Conservation (phyloP, 1,140 invertebrate species). For the Rhysida immarginata region DNA sequence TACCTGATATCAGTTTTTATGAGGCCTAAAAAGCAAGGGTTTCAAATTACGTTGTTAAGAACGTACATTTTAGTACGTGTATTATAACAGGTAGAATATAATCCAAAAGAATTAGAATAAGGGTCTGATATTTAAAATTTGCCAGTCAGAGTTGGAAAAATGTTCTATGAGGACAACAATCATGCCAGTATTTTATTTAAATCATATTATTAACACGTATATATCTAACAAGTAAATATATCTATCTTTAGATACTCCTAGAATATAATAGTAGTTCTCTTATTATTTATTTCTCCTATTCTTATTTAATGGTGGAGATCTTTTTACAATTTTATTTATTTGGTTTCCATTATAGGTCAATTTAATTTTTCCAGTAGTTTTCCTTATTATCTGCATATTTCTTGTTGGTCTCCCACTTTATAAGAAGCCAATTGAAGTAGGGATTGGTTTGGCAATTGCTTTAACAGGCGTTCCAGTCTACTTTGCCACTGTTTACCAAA, state of each 20-base stretch:
- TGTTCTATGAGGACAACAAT: neutral
- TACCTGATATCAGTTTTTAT: too few species aligned
- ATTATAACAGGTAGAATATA: too few species aligned
- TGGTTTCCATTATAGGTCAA: conserved; percentile 15
- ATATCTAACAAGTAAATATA: neutral
- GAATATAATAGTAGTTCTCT: neutral
- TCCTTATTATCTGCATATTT: conserved; percentile 27
- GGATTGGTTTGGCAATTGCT: conserved; percentile 20
- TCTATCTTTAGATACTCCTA: neutral
- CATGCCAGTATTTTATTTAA: neutral
- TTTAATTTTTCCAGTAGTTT: conserved; percentile 31
- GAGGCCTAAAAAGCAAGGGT: too few species aligned
- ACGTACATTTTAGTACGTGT: too few species aligned
- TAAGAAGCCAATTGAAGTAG: conserved; percentile 27
- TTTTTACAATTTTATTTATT: too few species aligned
- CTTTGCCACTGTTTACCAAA: conserved; percentile 8
- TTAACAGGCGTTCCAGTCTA: conserved; percentile 28
- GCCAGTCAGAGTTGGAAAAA: too few species aligned
- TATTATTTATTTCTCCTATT: too few species aligned
- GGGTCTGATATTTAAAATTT: too few species aligned
- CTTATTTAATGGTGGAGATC: too few species aligned
- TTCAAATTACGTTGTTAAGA: too few species aligned
- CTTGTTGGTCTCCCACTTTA: conserved; percentile 29
- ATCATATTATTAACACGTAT: too few species aligned
- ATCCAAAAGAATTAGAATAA: too few species aligned